Evolutionary conservation across 2,888 invertebrate species (phyloP).

Genomic region (Byasa hedistus): DNA sequence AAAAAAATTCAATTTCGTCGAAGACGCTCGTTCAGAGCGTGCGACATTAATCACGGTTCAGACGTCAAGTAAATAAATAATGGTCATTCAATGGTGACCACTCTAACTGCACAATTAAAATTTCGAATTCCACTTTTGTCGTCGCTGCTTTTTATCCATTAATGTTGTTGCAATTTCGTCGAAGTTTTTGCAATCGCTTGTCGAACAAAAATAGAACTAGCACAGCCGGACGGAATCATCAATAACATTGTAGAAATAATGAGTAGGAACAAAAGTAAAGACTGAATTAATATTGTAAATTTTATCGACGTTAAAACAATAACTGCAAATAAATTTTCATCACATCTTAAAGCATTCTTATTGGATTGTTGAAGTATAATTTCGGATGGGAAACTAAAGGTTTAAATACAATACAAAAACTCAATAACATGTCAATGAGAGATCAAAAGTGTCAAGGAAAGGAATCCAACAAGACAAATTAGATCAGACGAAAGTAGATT

Average conservation of each 20-base stretch:
- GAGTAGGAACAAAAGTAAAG: constrained; percentile 5
- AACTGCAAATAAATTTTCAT: neutral
- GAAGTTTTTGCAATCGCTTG: constrained; percentile 46
- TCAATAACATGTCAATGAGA: no score
- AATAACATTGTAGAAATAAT: constrained; percentile 28
- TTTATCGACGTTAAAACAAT: constrained; percentile 10
- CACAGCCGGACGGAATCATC: constrained; percentile 17
- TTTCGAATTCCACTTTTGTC: constrained; percentile 54
- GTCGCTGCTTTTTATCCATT: constrained; percentile 43
- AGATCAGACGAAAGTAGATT: no score
- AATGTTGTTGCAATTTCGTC: constrained; percentile 43
- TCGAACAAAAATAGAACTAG: constrained; percentile 52
- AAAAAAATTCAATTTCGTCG: constrained; percentile 33
- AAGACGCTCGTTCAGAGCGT: constrained; percentile 39
- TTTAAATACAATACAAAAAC: no score
- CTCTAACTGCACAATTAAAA: constrained; percentile 47
- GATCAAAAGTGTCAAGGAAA: no score
- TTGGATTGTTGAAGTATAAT: no score
- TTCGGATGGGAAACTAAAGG: no score
- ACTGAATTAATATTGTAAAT: constrained; percentile 7
- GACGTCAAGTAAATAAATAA: constrained; percentile 38
- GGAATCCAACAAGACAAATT: no score
- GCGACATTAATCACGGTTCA: constrained; percentile 44
- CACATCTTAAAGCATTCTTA: neutral
- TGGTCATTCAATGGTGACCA: constrained; percentile 31